Conservation (phyloP, 1,140 invertebrate species). For the Nylanderia fulva region DNA sequence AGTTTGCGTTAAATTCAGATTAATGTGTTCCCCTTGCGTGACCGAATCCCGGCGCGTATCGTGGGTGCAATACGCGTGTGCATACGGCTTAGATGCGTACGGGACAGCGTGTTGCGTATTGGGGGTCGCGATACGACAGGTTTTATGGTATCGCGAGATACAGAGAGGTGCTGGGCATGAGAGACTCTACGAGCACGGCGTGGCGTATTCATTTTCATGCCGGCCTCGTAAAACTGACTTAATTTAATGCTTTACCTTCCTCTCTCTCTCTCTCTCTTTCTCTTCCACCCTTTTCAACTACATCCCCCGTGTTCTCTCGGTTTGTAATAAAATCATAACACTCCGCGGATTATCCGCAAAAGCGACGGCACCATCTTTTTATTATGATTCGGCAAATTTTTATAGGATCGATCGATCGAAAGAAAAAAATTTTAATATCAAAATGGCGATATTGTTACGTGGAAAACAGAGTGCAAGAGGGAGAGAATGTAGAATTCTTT, state of each 20-base stretch:
- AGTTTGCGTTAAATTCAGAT: conserved; percentile 67
- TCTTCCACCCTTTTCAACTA: background rate
- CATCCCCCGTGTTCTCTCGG: background rate
- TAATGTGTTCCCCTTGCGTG: conserved; percentile 61
- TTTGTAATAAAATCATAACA: conserved; percentile 79
- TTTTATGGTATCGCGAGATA: conserved; percentile 80
- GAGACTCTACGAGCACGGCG: conserved; percentile 59
- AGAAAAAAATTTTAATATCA: no score
- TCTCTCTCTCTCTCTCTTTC: conserved; percentile 13
- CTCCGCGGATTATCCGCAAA: conserved; percentile 65
- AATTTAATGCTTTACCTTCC: conserved; percentile 78
- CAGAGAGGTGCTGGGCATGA: conserved; percentile 74
- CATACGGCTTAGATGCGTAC: conserved; percentile 55
- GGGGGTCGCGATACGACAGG: conserved; percentile 77
- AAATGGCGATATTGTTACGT: no score
- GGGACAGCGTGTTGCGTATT: conserved; percentile 49
- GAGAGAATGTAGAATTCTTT: background rate
- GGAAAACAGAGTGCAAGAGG: background rate
- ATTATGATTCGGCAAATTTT: background rate
- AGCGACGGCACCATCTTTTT: conserved; percentile 1
- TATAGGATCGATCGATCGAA: background rate
- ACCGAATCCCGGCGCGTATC: background rate
- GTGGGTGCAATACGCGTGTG: conserved; percentile 28
- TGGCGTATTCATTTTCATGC: conserved; percentile 80
- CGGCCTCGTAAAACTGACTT: conserved; percentile 81